Evolutionary conservation across 2,888 invertebrate genomes (phyloP), one percentile per base, ranked within the genome.

Genomic region (Deroplatys truncata): DNA sequence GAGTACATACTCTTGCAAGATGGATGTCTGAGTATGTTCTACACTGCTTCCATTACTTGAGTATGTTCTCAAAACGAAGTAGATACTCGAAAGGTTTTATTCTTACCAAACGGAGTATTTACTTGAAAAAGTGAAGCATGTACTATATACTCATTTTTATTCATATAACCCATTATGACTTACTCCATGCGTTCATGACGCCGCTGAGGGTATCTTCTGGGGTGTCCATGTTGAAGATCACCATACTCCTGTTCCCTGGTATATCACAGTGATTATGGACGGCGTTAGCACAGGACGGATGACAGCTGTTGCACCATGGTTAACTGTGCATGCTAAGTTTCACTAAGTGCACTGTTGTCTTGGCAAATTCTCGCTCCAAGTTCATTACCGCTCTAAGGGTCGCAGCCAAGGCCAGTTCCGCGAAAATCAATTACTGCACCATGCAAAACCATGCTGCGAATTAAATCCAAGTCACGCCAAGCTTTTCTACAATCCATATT

Each of bases 161-260:
- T n/a, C n/a, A n/a, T n/a, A n/a, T n/a, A n/a, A n/a, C n/a, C n/a
- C n/a, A n/a, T n/a, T n/a, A 16, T 72, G 88, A 92, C 92, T 92
- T 91, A 92, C 92, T 92, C 92, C 92, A 92, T 8, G 92, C 92
- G 89, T 92, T 91, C 91, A 92, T 91, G 86, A 92, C 92, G 43
- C 93, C 93, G 91, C 93, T 93, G 91, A 93, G 92, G n/a, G 94
- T 93, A 86, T 94, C 94, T 72, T 86, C 89, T 8, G 87, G 87
- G 49, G 35, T 84, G 29, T 84, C 86, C 84, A 84, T 89, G 83
- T 28, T 84, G n/a, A 87, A n/a, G 82, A 87, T 84, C 87, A 87
- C 84, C 89, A 87, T 89, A 56, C 83, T 89, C 86, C n/a, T n/a
- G 86, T 72, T 85, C n/a, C 85, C 43, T 28, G 16, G 29, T 28